These are phyloP conservation scores for Peromyscus melanophrys DNA, from an alignment of 2,797 vertebrate species.

Conservation along the genomic window DNA sequence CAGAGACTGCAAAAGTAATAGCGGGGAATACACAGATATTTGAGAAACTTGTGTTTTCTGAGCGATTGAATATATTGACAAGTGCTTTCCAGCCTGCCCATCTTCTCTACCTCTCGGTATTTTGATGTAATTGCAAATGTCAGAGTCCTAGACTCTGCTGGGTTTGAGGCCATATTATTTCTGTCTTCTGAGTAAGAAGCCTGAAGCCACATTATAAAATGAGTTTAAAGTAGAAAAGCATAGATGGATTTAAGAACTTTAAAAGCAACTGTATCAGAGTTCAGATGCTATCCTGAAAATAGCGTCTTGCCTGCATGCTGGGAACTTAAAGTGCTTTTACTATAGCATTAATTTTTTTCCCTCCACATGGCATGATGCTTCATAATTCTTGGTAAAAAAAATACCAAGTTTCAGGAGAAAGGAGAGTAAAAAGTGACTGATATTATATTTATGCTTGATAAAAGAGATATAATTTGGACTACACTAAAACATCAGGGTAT, in stretches of 20 bases:
- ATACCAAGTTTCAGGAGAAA: constrained; percentile 40
- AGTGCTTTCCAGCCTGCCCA: constrained; percentile 42
- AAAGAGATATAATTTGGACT: neutral
- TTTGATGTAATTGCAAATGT: constrained; percentile 63
- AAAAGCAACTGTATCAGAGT: constrained; percentile 53
- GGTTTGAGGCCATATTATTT: constrained; percentile 55
- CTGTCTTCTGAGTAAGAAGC: constrained; percentile 50
- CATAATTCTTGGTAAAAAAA: constrained; percentile 57
- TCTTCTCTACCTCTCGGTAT: constrained; percentile 33
- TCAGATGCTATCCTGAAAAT: constrained; percentile 67
- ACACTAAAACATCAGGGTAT: neutral
- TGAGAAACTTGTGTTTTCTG: constrained; percentile 69
- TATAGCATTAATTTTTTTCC: constrained; percentile 17
- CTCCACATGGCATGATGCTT: constrained; percentile 3
- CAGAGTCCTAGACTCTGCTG: constrained; percentile 16
- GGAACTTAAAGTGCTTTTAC: constrained; percentile 69
- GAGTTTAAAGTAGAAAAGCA: constrained; percentile 63
- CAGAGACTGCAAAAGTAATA: constrained; percentile 59
- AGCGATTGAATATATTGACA: constrained; percentile 59
- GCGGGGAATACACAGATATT: constrained; percentile 47
- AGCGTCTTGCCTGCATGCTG: constrained; percentile 39
- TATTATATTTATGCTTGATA: constrained; percentile 44
- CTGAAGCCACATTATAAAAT: constrained; percentile 56
- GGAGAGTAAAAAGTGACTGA: constrained; percentile 5
- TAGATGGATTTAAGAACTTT: neutral